phyloP scores from a whole-genome alignment of 2,888 invertebrate species.

The Pseudolycoriella hygida region DNA sequence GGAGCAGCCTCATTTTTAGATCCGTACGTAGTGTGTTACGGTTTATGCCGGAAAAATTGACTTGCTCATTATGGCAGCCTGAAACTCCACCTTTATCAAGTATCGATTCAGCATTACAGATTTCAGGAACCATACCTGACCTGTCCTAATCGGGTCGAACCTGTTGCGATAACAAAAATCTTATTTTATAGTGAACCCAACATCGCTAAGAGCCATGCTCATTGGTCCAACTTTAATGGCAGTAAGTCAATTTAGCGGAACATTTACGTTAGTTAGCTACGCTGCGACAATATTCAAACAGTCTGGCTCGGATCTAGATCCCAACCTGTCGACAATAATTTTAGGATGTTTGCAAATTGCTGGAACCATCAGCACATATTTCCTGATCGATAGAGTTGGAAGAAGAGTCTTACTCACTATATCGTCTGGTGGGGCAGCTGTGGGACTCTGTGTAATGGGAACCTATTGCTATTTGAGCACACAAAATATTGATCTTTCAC shows the following conservation, averaged over 20 bases:
- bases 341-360: slow-evolving; percentile 10
- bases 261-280: slow-evolving; percentile 11
- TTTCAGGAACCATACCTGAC: not conserved
- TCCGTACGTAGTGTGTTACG: too few species aligned
- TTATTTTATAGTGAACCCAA: slow-evolving; percentile 3
- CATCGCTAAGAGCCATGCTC: slow-evolving; percentile 1
- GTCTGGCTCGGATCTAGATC: slow-evolving; percentile 9
- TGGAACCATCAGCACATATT: slow-evolving; percentile 11
- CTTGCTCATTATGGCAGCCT: too few species aligned
- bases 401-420: slow-evolving; percentile 9
- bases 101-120: not conserved
- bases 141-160: too few species aligned
- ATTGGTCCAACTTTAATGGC: slow-evolving; percentile 10
- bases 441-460: slow-evolving; percentile 8
- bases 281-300: slow-evolving; percentile 11
- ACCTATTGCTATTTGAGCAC: slow-evolving; percentile 7
- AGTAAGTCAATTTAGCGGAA: slow-evolving; percentile 10
- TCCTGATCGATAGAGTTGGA: slow-evolving; percentile 10
- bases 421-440: slow-evolving; percentile 7
- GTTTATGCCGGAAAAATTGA: too few species aligned
- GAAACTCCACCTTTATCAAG: too few species aligned
- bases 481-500: slow-evolving; percentile 6
- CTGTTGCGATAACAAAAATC: too few species aligned
- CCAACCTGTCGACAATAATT: slow-evolving; percentile 11
- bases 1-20: too few species aligned